Conservation (phyloP, 2,113 vertebrate species). For the Smithornis capensis region DNA sequence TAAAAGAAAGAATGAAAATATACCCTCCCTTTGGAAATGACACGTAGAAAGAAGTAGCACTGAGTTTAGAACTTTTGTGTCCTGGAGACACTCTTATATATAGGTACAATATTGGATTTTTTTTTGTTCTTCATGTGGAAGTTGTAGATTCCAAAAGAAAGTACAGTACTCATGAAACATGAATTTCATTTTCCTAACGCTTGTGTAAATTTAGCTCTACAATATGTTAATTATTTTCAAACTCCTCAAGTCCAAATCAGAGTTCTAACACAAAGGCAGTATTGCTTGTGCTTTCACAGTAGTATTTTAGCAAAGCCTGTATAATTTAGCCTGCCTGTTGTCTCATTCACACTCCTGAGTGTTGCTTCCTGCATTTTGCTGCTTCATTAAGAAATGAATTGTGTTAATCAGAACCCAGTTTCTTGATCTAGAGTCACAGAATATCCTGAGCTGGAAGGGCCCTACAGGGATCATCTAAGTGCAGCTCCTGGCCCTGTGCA, state of each 20-base stretch:
- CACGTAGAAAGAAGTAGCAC: neutral
- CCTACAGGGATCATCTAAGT: accelerated
- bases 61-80: neutral
- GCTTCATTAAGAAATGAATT: neutral
- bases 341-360: neutral
- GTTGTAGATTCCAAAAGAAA: neutral
- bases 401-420: neutral
- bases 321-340: neutral
- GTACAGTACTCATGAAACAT: neutral
- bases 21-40: neutral
- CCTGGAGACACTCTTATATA: neutral
- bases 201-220: neutral
- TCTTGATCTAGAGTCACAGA: neutral
- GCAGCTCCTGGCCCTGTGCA: neutral
- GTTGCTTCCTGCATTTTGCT: neutral
- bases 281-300: neutral
- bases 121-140: neutral
- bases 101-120: neutral
- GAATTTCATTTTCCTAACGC: neutral
- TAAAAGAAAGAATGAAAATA: neutral
- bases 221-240: neutral
- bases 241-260: neutral
- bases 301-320: neutral
- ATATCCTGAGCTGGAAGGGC: neutral
- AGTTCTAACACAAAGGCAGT: neutral